Conservation (phyloP, 2,888 invertebrate species). For the Dicycla oo region DNA sequence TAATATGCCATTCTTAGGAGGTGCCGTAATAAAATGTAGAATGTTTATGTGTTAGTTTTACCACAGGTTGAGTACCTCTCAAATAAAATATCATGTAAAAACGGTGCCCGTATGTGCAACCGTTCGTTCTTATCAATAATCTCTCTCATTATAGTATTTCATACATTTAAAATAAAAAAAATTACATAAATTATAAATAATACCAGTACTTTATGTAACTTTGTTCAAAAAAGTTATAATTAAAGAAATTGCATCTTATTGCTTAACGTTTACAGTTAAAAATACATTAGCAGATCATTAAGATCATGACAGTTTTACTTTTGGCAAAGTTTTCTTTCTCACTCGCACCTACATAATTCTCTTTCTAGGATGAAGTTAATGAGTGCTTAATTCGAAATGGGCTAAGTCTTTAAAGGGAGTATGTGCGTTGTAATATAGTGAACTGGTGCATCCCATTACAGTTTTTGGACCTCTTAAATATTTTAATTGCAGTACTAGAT, state of each 20-base stretch:
- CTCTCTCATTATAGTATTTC: constrained; percentile 2
- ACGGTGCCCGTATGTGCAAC: constrained; percentile 21
- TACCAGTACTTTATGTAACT: constrained; percentile 11
- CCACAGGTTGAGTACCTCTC: neutral
- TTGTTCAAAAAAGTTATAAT: constrained; percentile 10
- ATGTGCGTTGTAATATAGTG: constrained; percentile 3
- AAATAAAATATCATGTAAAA: neutral
- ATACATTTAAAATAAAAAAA: constrained; percentile 25
- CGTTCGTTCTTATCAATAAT: constrained; percentile 30
- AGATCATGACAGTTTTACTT: constrained; percentile 51
- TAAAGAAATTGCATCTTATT: constrained; percentile 24
- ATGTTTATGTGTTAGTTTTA: neutral
- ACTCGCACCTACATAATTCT: constrained; percentile 14
- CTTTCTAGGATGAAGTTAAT: constrained; percentile 3
- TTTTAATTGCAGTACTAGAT: neutral
- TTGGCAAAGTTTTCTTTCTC: constrained; percentile 30
- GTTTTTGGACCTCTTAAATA: neutral
- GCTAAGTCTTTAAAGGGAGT: neutral
- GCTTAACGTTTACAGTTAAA: neutral
- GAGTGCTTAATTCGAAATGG: constrained; percentile 16
- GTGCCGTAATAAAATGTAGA: no score
- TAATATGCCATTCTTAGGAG: neutral
- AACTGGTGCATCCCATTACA: constrained; percentile 6
- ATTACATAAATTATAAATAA: no score
- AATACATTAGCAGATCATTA: constrained; percentile 44